A percentile compares a stretch with the other conserved stretches of the same genome.
Evolutionary conservation across 2,888 invertebrate species (phyloP).

Genomic region (Timema podura): DNA sequence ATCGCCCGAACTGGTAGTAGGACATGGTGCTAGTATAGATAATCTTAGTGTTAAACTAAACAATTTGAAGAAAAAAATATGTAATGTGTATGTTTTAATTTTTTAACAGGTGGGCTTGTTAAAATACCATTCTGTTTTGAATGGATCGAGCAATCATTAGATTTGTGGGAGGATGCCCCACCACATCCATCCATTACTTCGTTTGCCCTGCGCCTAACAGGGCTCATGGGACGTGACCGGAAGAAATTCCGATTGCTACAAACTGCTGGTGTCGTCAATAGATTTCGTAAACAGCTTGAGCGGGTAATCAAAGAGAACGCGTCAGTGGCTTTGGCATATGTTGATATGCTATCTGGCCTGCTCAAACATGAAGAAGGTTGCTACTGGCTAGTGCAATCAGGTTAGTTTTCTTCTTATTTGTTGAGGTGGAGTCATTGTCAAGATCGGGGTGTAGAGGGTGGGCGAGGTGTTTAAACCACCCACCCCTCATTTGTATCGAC

Average conservation of each 20-base stretch:
- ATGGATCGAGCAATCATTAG: not conserved
- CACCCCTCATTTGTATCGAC: no score
- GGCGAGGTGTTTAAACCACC: no score
- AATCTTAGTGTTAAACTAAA: not conserved
- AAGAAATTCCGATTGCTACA: not conserved
- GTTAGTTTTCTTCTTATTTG: not conserved
- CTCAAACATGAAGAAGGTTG: slow-evolving; percentile 1
- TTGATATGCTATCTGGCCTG: not conserved
- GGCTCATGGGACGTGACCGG: not conserved
- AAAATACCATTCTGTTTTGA: slow-evolving; percentile 1
- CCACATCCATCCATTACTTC: not conserved
- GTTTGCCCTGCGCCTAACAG: not conserved
- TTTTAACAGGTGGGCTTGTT: not conserved
- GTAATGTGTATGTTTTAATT: not conserved
- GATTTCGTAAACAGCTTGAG: not conserved
- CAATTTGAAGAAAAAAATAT: not conserved
- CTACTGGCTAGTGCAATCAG: slow-evolving; percentile 3
- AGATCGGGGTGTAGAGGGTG: no score
- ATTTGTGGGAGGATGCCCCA: not conserved
- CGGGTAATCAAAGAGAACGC: not conserved
- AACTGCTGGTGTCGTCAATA: not conserved
- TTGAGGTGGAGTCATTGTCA: no score
- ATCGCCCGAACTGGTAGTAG: no score
- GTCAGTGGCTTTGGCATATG: not conserved
- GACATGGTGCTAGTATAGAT: no score